Percentiles rank a stretch among this genome's conserved stretches.
Evolutionary conservation across 1,140 invertebrate species (phyloP).

Genomic region (Drosophila tristis): DNA sequence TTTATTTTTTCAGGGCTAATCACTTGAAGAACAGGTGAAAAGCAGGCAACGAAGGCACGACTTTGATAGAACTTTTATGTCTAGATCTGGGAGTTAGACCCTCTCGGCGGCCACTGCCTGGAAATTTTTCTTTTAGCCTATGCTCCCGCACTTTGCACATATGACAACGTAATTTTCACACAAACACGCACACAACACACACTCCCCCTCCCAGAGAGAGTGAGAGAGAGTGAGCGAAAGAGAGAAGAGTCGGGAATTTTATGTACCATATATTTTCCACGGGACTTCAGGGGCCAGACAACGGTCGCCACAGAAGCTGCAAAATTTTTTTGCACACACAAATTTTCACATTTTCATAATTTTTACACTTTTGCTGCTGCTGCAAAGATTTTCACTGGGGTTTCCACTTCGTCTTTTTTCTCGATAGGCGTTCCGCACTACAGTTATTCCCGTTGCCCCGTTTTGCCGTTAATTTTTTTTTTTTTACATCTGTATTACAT

Average conservation of each 20-base stretch:
- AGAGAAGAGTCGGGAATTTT: conserved; percentile 55
- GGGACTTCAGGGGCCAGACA: conserved; percentile 42
- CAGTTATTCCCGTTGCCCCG: no score
- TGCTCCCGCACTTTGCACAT: conserved; percentile 71
- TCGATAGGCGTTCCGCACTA: no score
- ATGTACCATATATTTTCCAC: conserved; percentile 75
- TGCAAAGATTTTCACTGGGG: conserved; percentile 6
- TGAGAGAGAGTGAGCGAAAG: conserved; percentile 26
- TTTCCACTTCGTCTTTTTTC: background rate
- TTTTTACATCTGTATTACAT: no score
- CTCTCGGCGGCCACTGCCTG: conserved; percentile 34
- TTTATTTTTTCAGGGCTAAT: conserved; percentile 43
- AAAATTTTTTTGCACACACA: conserved; percentile 56
- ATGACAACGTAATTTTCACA: conserved; percentile 79
- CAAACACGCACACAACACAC: conserved; percentile 20
- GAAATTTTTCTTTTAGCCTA: conserved; percentile 33
- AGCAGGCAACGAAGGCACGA: conserved; percentile 5
- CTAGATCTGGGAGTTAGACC: conserved; percentile 25
- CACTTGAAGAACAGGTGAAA: conserved; percentile 36
- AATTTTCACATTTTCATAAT: conserved; percentile 27
- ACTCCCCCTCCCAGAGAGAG: conserved; percentile 31
- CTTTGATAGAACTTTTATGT: conserved; percentile 13
- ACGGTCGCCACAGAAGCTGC: conserved; percentile 55
- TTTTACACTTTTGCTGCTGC: no score
- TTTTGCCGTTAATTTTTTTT: no score